Percentiles rank a stretch among this genome's conserved stretches.
These are phyloP conservation scores for Ladona fulva DNA, from an alignment of 1,140 invertebrate genomes.

Conservation along the genomic window DNA sequence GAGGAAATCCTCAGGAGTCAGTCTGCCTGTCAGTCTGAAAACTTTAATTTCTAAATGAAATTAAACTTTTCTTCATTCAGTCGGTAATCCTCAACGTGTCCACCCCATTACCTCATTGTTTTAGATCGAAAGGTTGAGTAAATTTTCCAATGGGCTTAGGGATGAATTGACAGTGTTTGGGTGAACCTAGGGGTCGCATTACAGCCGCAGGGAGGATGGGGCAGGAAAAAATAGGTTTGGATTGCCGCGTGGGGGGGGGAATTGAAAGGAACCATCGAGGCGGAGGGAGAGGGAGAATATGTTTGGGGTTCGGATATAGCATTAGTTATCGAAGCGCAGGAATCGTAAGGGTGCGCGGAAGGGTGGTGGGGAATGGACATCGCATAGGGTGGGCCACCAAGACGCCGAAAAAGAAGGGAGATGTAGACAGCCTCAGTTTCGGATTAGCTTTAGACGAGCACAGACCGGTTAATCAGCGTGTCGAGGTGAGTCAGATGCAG, in stretches of 20 bases:
- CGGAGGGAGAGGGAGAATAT: not conserved
- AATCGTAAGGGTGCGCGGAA: not conserved
- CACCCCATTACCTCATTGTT: too few species aligned
- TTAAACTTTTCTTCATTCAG: too few species aligned
- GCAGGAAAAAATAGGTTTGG: slow-evolving; percentile 11
- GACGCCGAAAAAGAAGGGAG: not conserved
- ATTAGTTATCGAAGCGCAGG: not conserved
- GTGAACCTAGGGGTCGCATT: too few species aligned
- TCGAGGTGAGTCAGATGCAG: slow-evolving; percentile 1
- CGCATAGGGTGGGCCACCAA: not conserved
- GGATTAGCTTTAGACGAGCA: not conserved
- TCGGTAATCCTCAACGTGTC: too few species aligned
- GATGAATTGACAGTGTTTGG: too few species aligned
- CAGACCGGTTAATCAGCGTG: not conserved
- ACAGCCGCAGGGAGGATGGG: slow-evolving; percentile 20
- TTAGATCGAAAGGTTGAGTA: too few species aligned
- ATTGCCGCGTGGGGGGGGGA: slow-evolving; percentile 17
- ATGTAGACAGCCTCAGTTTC: not conserved
- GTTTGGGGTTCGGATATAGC: not conserved
- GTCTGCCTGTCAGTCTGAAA: too few species aligned
- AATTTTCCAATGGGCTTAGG: too few species aligned
- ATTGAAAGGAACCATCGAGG: slow-evolving; percentile 13
- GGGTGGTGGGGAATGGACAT: slow-evolving; percentile 1
- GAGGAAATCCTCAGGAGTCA: too few species aligned
- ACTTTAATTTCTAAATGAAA: too few species aligned